Evolutionary conservation across 2,888 invertebrate species (phyloP).

Genomic region (Microdon myrmicae): DNA sequence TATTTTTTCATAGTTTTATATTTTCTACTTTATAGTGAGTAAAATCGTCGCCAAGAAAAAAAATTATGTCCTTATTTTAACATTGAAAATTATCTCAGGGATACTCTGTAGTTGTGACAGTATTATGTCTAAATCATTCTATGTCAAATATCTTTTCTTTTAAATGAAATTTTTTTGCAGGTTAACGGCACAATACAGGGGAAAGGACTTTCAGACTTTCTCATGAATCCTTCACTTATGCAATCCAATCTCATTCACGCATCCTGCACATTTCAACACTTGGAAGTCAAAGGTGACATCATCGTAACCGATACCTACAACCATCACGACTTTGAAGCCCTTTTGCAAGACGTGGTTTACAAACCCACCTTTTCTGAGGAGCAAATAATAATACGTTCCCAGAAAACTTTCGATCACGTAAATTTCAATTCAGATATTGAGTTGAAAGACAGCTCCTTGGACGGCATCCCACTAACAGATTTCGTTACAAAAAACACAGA

Average conservation of each 20-base stretch:
- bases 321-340: slow-evolving; percentile 60
- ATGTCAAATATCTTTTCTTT: slow-evolving; percentile 2
- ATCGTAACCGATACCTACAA: slow-evolving; percentile 67
- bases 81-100: neutral
- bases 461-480: slow-evolving; percentile 65
- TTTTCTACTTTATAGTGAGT: no score
- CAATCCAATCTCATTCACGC: slow-evolving; percentile 65
- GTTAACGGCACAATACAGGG: slow-evolving; percentile 68
- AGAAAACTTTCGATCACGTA: slow-evolving; percentile 68
- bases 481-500: slow-evolving; percentile 68
- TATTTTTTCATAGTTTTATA: no score
- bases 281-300: slow-evolving; percentile 69
- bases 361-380: slow-evolving; percentile 62
- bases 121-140: neutral
- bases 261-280: slow-evolving; percentile 67
- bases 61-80: neutral
- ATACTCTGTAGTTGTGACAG: neutral
- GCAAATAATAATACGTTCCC: slow-evolving; percentile 63
- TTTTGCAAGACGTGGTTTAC: slow-evolving; percentile 68
- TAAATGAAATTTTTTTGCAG: slow-evolving; percentile 65
- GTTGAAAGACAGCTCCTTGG: slow-evolving; percentile 66
- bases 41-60: no score
- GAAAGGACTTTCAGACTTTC: slow-evolving; percentile 63
- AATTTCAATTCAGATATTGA: slow-evolving; percentile 63
- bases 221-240: slow-evolving; percentile 68